A percentile compares a stretch with the other conserved stretches of the same genome.
These are phyloP conservation scores for Fopius arisanus DNA, from an alignment of 1,140 invertebrate genomes.

Conservation along the genomic window DNA sequence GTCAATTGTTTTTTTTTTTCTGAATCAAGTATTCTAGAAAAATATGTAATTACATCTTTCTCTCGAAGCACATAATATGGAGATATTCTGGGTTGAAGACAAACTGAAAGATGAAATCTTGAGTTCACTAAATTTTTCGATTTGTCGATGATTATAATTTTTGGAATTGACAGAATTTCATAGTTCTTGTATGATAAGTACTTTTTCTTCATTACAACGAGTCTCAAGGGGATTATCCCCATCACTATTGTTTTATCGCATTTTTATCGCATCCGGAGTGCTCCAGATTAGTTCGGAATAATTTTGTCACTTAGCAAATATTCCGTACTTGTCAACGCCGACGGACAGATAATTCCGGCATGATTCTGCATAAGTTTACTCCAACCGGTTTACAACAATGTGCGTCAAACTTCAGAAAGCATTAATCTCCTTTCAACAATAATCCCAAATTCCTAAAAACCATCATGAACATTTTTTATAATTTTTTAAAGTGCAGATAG, in stretches of 20 bases:
- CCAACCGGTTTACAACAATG: not conserved
- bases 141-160: not conserved
- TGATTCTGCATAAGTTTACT: not conserved
- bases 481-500: not conserved
- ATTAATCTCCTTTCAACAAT: not conserved
- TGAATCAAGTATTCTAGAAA: too few species aligned
- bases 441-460: not conserved
- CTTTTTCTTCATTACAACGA: not conserved
- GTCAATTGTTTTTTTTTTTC: too few species aligned
- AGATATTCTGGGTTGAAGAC: too few species aligned
- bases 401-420: not conserved
- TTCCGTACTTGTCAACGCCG: slow-evolving; percentile 14
- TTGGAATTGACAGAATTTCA: not conserved
- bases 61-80: not conserved
- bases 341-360: slow-evolving; percentile 17
- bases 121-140: not conserved
- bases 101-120: too few species aligned
- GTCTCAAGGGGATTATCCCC: not conserved
- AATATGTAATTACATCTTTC: too few species aligned
- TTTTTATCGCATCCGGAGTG: slow-evolving; percentile 23
- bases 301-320: slow-evolving; percentile 14
- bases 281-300: slow-evolving; percentile 19
- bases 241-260: slow-evolving; percentile 18
- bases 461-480: not conserved
- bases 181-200: not conserved